Conservation (phyloP, 37 sponge, comb jelly and placozoan genomes). For the Dysidea cf. avara region DNA sequence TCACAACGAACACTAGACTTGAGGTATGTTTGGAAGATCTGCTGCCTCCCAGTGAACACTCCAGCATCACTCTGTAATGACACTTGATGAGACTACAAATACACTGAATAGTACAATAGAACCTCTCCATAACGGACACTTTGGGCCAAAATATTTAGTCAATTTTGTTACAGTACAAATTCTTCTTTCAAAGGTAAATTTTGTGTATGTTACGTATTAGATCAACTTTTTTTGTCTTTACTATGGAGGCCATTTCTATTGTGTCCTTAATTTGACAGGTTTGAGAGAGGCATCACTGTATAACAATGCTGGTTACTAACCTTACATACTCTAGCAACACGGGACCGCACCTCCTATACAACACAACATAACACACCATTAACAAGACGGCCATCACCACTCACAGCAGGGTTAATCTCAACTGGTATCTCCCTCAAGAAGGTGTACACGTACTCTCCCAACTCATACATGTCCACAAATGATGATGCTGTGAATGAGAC, state of each 20-base stretch:
- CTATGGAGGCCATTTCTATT: no score
- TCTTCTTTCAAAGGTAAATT: no score
- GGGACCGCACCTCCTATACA: constrained; percentile 18
- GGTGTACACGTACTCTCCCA: constrained; percentile 69
- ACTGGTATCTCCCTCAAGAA: constrained; percentile 75
- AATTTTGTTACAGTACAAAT: no score
- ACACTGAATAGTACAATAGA: no score
- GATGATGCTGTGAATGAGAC: constrained; percentile 28
- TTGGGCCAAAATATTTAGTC: no score
- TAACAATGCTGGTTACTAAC: constrained; percentile 21
- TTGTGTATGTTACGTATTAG: no score
- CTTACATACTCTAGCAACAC: constrained; percentile 66
- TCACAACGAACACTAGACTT: constrained; percentile 53
- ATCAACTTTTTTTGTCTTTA: no score
- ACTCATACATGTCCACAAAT: constrained; percentile 70
- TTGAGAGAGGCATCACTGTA: constrained; percentile 1
- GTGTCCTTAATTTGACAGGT: no score
- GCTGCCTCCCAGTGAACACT: neutral
- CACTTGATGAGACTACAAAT: no score
- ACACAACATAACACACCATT: neutral
- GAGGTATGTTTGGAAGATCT: constrained; percentile 19
- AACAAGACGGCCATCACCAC: neutral
- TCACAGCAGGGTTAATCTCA: constrained; percentile 37
- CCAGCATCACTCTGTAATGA: no score
- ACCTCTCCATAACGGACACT: no score